Evolutionary conservation across 1,140 invertebrate genomes (phyloP).

Genomic region (Drosophila nikananu): DNA sequence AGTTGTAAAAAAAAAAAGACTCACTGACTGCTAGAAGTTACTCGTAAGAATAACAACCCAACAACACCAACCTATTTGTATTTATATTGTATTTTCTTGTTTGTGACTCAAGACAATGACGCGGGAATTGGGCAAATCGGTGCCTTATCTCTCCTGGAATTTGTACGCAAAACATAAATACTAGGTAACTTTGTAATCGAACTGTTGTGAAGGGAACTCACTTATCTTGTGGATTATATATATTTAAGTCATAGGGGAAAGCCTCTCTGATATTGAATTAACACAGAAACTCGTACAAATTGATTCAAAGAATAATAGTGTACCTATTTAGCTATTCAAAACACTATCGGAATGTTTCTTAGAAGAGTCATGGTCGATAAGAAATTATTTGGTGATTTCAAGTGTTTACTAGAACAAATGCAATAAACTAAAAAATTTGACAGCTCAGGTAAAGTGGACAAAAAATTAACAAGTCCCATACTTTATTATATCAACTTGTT

Average conservation of each 20-base stretch:
- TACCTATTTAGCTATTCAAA: background rate
- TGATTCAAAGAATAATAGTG: background rate
- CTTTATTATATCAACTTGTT: background rate
- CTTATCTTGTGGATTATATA: slow-evolving; percentile 7
- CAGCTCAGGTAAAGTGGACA: too few relatives aligned
- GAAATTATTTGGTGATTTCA: background rate
- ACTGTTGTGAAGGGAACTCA: background rate
- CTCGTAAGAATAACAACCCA: slow-evolving; percentile 21
- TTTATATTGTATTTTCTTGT: slow-evolving; percentile 12
- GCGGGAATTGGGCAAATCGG: slow-evolving; percentile 21
- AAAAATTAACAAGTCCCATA: too few relatives aligned
- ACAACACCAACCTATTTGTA: slow-evolving; percentile 13
- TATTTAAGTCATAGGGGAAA: background rate
- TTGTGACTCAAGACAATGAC: slow-evolving; percentile 44
- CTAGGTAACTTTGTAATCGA: background rate
- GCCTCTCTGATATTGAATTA: background rate
- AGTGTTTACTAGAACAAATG: background rate
- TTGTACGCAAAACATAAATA: slow-evolving; percentile 16
- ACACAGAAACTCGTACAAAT: background rate
- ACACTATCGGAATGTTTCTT: background rate
- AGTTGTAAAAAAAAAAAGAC: slow-evolving; percentile 4
- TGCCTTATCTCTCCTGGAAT: slow-evolving; percentile 34
- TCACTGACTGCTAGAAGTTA: slow-evolving; percentile 28
- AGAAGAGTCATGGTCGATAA: background rate
- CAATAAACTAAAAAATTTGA: background rate